These are phyloP conservation scores for Campylomormyrus tamandua DNA, from an alignment of 2,113 vertebrate genomes.

Conservation along the genomic window DNA sequence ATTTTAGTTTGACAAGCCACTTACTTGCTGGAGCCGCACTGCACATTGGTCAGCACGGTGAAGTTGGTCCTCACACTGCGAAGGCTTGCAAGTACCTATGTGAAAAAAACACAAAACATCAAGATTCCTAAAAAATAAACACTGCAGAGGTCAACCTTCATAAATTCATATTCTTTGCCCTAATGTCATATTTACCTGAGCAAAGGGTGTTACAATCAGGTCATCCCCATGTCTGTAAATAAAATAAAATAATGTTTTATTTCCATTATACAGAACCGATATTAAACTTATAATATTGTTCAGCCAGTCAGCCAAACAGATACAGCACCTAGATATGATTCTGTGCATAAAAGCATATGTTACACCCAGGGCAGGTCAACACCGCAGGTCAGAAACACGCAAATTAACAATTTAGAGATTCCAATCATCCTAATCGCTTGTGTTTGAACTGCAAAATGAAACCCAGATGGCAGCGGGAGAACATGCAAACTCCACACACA, in stretches of 20 bases:
- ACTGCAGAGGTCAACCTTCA: neutral
- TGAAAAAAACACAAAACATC: neutral
- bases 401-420: neutral
- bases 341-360: neutral
- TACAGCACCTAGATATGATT: neutral
- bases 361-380: no score
- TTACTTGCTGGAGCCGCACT: constrained; percentile 91
- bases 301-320: neutral
- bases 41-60: constrained; percentile 86
- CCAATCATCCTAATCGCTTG: neutral
- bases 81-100: constrained; percentile 86
- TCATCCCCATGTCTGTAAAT: constrained; percentile 86
- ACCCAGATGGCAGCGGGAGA: neutral
- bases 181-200: constrained; percentile 63
- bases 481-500: neutral
- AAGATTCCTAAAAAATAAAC: neutral
- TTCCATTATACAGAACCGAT: neutral
- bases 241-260: constrained; percentile 18
- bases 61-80: constrained; percentile 96
- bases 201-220: constrained; percentile 96
- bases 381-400: neutral
- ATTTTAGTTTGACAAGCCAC: constrained; percentile 29
- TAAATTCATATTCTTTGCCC: neutral
- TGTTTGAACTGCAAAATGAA: neutral
- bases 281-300: neutral